These are phyloP conservation scores for Myotis pilosus DNA, from an alignment of 2,797 vertebrate genomes.

Conservation along the genomic window DNA sequence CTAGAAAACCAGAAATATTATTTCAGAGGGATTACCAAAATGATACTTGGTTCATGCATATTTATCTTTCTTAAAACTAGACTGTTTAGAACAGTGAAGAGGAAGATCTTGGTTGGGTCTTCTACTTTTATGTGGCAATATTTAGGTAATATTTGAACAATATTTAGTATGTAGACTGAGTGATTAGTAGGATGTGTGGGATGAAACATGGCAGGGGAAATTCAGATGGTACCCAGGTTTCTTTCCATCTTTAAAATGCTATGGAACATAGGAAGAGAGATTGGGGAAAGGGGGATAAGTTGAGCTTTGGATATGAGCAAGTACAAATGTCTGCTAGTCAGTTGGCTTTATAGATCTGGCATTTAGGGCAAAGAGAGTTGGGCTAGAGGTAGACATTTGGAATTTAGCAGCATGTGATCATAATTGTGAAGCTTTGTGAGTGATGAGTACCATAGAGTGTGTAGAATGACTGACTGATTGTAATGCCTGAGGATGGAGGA, in stretches of 20 bases:
- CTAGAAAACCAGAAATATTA: neutral
- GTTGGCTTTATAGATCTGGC: neutral
- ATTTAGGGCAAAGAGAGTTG: neutral
- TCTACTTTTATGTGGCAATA: neutral
- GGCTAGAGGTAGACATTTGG: neutral
- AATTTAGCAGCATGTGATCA: neutral
- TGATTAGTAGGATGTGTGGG: neutral
- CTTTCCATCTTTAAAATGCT: constrained; percentile 18
- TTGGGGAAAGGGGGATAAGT: neutral
- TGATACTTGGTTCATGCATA: neutral
- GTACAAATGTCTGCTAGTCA: neutral
- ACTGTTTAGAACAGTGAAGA: neutral
- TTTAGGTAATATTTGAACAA: neutral
- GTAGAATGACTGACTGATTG: neutral
- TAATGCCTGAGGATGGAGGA: constrained; percentile 1
- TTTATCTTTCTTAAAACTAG: constrained; percentile 13
- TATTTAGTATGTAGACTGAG: neutral
- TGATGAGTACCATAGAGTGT: neutral
- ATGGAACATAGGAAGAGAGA: neutral
- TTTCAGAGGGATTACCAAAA: constrained; percentile 42
- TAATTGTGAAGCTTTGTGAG: constrained; percentile 19
- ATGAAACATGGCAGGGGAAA: neutral
- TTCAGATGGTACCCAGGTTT: neutral
- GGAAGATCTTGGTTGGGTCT: neutral
- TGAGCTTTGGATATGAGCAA: neutral